phyloP scores from a whole-genome alignment of 2,113 vertebrate genomes.

The Bujurquina vittata region DNA sequence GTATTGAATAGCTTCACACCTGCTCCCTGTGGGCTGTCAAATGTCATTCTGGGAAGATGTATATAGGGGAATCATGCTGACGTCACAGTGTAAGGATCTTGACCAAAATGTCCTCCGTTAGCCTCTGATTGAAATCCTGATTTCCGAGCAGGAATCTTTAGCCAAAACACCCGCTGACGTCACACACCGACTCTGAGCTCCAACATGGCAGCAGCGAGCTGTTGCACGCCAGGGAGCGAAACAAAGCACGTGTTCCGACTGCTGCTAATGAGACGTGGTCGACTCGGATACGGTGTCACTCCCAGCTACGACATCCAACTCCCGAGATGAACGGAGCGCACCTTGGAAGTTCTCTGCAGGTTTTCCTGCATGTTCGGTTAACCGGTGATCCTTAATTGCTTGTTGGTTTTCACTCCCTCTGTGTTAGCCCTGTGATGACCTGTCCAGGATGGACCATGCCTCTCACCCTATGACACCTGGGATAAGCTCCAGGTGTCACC shows the following conservation, averaged over 20 bases:
- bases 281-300: background rate
- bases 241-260: background rate
- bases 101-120: background rate
- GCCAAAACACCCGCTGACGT: too few species aligned
- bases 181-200: too few species aligned
- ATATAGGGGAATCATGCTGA: background rate
- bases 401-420: background rate
- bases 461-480: background rate
- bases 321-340: background rate
- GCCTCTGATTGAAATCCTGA: too few species aligned
- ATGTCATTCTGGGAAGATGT: background rate
- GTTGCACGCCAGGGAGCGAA: background rate
- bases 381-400: background rate
- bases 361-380: background rate
- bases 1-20: conserved; percentile 16
- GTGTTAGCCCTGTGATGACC: background rate
- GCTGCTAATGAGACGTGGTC: background rate
- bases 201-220: too few species aligned
- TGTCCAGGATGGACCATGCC: background rate
- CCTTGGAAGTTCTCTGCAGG: too few species aligned
- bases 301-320: background rate
- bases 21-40: conserved; percentile 11
- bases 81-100: background rate
- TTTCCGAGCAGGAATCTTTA: too few species aligned
- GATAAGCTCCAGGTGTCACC: background rate